Evolutionary conservation across 2,888 invertebrate species (phyloP).

Genomic region (Flexamia atlantica): DNA sequence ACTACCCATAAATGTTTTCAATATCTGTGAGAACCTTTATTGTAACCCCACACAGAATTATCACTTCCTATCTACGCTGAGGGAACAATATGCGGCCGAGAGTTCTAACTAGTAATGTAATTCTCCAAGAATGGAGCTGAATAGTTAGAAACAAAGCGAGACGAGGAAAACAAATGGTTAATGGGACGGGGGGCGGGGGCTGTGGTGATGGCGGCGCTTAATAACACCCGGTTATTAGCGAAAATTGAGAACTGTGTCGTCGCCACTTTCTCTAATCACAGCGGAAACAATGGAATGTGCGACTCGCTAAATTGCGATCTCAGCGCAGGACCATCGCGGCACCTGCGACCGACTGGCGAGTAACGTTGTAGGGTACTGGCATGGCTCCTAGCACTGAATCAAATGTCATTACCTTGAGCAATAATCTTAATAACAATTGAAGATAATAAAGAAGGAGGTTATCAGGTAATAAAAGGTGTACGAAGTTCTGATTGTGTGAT

Average conservation of each 20-base stretch:
- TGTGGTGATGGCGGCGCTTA: conserved; percentile 15
- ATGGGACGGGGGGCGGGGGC: background rate
- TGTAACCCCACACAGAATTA: no score
- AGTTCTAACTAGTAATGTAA: background rate
- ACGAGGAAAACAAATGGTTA: conserved; percentile 30
- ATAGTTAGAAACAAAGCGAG: conserved; percentile 29
- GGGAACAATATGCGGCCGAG: background rate
- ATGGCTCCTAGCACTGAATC: no score
- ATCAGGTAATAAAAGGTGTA: no score
- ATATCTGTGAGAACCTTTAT: no score
- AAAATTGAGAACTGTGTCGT: conserved; percentile 51
- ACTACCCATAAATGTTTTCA: no score
- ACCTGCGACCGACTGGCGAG: no score
- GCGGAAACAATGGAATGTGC: conserved; percentile 47
- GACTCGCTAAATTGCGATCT: conserved; percentile 25
- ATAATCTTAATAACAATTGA: no score
- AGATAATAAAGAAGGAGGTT: no score
- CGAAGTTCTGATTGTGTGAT: no score
- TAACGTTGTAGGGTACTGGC: no score
- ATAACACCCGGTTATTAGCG: conserved; percentile 43
- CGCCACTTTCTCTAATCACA: conserved; percentile 47
- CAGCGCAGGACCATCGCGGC: background rate
- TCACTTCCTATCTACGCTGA: background rate
- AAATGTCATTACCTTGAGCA: no score
- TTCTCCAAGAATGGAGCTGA: background rate